Evolutionary conservation across 2,888 invertebrate genomes (phyloP), one percentile per base, ranked within the genome.

Genomic region (Archips crataeganus): DNA sequence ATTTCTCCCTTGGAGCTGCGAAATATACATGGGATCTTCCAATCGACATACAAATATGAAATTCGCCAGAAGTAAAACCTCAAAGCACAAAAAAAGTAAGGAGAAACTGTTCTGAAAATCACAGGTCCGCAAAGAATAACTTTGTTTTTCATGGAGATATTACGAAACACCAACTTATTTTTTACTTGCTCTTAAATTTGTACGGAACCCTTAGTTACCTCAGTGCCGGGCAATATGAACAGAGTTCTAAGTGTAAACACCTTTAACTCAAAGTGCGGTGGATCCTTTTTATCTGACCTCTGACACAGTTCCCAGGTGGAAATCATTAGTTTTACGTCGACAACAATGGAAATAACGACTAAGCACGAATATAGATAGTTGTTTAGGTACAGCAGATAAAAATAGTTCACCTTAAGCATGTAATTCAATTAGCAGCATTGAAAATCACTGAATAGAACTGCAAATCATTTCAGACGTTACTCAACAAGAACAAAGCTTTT

Each of bases 401-500:
- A 45, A 72, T 72, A 63, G 67, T 57, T 61, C 61, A 34, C 61
- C 51, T 42, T 51, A 54, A 15, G 54, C 67, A 39, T 49, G 49
- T 73, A 68, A 73, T 73, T 73, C 42, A 64, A 73, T 73, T 73
- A 73, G 68, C 32, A 39, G 39, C 63, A 69, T 68, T 49, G 63
- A 63, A 68, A 73, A 73, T 59, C 68, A 32, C 39, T 68, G 63
- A 73, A 68, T 68, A 80, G 76, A 78, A 81, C 71, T 57, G 77
- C 84, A 83, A 85, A 78, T 84, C 86, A 86, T 78, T 79, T 70
- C 65, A 69, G 65, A 74, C 70, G 60, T 69, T 73, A 61, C 74
- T 69, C 69, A 70, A 65, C 54, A 51, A 65, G 65, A 74, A 64
- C 69, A 74, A 74, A 65, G 36, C 60, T 10, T 42, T 49, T 67